Percentiles rank a stretch among this genome's conserved stretches.
Conservation (phyloP, 2,113 vertebrate species). For the Hippocampus barbouri region DNA sequence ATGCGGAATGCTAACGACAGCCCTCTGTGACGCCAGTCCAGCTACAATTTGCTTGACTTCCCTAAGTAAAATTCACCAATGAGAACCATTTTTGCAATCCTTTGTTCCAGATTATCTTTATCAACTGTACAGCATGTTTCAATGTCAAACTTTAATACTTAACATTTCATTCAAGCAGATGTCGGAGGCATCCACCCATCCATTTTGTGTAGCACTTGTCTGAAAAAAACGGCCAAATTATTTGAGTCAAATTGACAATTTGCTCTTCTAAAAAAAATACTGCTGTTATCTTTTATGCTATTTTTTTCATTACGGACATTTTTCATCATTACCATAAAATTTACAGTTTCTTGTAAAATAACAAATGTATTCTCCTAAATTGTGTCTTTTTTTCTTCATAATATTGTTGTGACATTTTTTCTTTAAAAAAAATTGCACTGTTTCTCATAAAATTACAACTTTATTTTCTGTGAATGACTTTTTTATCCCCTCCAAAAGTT, state of each 20-base stretch:
- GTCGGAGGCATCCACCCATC: no score
- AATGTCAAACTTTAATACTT: background rate
- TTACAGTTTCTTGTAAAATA: background rate
- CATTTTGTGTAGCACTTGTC: no score
- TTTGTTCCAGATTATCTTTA: background rate
- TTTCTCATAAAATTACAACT: background rate
- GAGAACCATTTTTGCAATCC: background rate
- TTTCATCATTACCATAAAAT: no score
- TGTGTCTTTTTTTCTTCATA: background rate
- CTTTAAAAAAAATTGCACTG: background rate
- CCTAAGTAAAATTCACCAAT: background rate
- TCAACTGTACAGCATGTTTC: background rate
- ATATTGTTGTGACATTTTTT: background rate
- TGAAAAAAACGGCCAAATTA: no score
- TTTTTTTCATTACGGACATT: no score
- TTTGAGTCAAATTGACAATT: no score
- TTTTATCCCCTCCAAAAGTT: no score
- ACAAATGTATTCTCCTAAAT: background rate
- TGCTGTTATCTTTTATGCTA: no score
- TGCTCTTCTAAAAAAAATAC: no score
- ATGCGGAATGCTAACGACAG: constrained; percentile 22
- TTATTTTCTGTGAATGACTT: no score
- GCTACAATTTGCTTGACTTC: background rate
- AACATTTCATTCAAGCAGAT: background rate
- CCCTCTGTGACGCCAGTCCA: background rate